Evolutionary conservation across 2,113 vertebrate genomes (phyloP).

Genomic region (Canis aureus): DNA sequence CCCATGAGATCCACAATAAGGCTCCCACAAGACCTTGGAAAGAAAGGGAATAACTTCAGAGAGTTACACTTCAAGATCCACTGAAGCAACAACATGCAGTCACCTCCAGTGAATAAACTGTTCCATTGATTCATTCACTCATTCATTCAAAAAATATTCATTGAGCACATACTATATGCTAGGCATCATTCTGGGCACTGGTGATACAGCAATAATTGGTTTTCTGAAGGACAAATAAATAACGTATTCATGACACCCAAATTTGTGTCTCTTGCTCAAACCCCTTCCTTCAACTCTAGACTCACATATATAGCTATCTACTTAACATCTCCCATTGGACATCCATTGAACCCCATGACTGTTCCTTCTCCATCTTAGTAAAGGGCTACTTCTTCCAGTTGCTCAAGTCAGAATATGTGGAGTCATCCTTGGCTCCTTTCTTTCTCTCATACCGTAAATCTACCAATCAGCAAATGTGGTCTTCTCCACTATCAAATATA

Average conservation of each 20-base stretch:
- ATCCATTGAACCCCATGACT: background rate
- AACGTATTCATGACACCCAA: background rate
- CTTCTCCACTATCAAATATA: background rate
- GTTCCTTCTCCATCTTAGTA: background rate
- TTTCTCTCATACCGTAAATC: background rate
- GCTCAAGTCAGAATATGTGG: background rate
- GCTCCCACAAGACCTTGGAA: background rate
- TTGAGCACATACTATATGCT: background rate
- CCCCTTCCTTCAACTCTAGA: background rate
- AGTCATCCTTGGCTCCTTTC: background rate
- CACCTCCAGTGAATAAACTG: background rate
- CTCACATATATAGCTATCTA: background rate
- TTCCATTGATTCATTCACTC: background rate
- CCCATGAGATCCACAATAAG: background rate
- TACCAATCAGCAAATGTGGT: background rate
- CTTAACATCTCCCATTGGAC: background rate
- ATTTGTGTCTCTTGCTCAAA: background rate
- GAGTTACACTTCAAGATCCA: background rate
- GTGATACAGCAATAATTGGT: background rate
- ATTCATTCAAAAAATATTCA: background rate
- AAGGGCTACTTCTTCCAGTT: background rate
- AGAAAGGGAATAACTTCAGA: constrained; percentile 26
- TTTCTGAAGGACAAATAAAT: background rate
- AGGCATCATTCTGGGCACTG: background rate
- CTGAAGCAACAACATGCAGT: background rate